Percentiles rank a stretch among this genome's conserved stretches.
Evolutionary conservation across 2,888 invertebrate species (phyloP).

Genomic region (Cosmopolites sordidus): DNA sequence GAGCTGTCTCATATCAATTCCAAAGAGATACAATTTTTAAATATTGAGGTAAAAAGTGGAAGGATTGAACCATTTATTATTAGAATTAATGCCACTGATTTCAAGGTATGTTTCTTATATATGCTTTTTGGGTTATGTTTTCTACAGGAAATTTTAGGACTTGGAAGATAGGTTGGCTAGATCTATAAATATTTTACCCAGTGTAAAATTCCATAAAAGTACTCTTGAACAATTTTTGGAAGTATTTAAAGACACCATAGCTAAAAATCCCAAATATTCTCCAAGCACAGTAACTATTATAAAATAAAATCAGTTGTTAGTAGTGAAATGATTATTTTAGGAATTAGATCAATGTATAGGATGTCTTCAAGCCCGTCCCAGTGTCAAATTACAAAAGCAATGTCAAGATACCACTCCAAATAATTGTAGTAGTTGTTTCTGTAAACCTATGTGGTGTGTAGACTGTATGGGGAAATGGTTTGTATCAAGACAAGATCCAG

Average conservation of each 20-base stretch:
- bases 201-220: conserved; percentile 70
- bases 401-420: conserved; percentile 51
- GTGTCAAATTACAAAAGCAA: conserved; percentile 72
- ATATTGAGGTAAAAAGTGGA: conserved; percentile 68
- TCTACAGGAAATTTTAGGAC: conserved; percentile 47
- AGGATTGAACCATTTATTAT: conserved; percentile 61
- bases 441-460: conserved; percentile 86
- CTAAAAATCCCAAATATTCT: conserved; percentile 61
- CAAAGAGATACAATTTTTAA: conserved; percentile 75
- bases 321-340: conserved; percentile 50
- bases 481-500: conserved; percentile 72
- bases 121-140: neutral
- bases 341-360: conserved; percentile 81
- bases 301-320: too few species aligned
- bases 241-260: conserved; percentile 73
- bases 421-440: conserved; percentile 60
- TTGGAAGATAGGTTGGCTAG: conserved; percentile 66
- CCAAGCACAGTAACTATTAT: conserved; percentile 31
- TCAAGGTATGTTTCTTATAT: conserved; percentile 47
- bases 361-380: conserved; percentile 75
- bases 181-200: conserved; percentile 63
- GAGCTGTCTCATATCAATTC: conserved; percentile 63
- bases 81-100: conserved; percentile 72
- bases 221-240: conserved; percentile 79
- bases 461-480: conserved; percentile 86